These are phyloP conservation scores for Heteromormyrus szaboi DNA, from an alignment of 2,797 vertebrate species.

Conservation along the genomic window DNA sequence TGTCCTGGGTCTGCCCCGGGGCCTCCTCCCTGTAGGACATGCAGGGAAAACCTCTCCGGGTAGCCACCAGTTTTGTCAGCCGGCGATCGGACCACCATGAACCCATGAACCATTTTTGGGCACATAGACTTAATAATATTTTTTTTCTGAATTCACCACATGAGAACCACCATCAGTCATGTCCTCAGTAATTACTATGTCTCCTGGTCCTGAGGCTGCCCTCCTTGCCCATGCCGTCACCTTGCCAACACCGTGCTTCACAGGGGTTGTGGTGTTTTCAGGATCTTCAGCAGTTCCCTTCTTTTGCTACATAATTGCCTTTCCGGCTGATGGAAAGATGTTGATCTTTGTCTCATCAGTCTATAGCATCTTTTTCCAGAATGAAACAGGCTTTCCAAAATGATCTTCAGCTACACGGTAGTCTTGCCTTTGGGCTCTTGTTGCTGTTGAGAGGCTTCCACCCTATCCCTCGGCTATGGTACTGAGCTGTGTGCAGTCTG, in stretches of 20 bases:
- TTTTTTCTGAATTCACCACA: not conserved
- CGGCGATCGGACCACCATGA: too few species aligned
- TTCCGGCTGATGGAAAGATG: not conserved
- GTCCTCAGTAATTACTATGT: not conserved
- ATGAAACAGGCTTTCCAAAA: not conserved
- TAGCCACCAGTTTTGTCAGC: too few species aligned
- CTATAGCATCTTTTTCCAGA: not conserved
- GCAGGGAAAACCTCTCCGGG: too few species aligned
- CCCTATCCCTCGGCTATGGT: not conserved
- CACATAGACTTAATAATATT: not conserved
- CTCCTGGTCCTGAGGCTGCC: not conserved
- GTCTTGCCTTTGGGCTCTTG: not conserved
- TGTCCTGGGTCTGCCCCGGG: too few species aligned
- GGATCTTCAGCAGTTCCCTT: not conserved
- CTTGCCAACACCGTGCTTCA: not conserved
- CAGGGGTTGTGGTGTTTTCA: not conserved
- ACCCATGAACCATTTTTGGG: not conserved
- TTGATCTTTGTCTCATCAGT: not conserved
- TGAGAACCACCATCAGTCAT: not conserved
- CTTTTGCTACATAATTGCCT: not conserved
- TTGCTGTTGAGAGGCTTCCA: not conserved
- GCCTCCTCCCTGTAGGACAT: too few species aligned
- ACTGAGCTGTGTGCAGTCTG: not conserved
- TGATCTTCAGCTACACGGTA: not conserved
- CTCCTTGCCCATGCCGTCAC: not conserved